Base-by-base conservation (phyloP, 2,797 vertebrate species). In the Galaxias olidus region DNA sequence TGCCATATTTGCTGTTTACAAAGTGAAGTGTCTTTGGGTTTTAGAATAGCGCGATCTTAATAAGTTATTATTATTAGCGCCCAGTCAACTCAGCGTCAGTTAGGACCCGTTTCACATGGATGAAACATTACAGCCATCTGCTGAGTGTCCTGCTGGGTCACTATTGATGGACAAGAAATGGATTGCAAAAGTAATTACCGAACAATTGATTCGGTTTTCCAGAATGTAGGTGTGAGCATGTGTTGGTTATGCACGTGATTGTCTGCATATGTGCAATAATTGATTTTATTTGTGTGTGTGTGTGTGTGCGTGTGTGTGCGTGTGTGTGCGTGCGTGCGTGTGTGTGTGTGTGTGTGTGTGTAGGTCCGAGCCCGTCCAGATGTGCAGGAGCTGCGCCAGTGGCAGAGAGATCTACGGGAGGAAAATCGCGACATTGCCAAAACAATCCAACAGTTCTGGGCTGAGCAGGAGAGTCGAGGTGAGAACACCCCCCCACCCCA, bases 351-450 rank as follows among this genome's bases (percentile, higher is more conserved):
- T 61, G 15, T 71, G 66, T 73, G 52, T 73, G 58, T 62, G 56
- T 58, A 98, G 96, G 86, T 92, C 70, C 93, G 96, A 73, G 89
- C 88, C 40, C 75, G 81, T 0, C 84, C 88, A 49, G 92, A 96
- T 69, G 90, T 98, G 56, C 95, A 96, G 82, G 94, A 97, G 82
- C 80, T 98, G 50, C 93, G 95, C 17, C 90, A 86, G 84, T 98
- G 95, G 95, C 96, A 98, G 82, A 94, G 86, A 80, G 89, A 94
- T 64, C 77, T 95, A 66, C 87, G 91, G 4, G 92, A 95, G 42
- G 74, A 90, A 5, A 94, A 76, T 43, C 53, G 53, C 4, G 81
- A 93, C 77, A 94, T 95, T 41, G 41, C 17, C 49, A 78, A 90
- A 74, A 88, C 81, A 1, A 90, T 96, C 12, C 67, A 79, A 63